Percentiles rank a stretch among this genome's conserved stretches.
Conservation (phyloP, 2,797 vertebrate species). For the Falco biarmicus region DNA sequence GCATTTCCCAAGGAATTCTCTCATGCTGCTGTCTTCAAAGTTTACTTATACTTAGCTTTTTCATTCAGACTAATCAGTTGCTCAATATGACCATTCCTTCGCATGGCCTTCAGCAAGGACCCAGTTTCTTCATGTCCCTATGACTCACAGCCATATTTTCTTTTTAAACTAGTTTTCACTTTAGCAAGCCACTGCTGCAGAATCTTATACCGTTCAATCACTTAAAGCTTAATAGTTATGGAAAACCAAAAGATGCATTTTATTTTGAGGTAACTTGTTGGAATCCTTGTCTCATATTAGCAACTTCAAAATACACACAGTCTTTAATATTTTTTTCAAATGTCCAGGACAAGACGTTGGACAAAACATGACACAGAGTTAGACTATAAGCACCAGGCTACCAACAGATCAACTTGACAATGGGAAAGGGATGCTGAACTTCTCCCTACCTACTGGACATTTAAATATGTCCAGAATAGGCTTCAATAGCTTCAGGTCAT, state of each 20-base stretch:
- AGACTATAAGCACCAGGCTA: not conserved
- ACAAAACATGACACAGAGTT: not conserved
- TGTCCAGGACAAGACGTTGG: not conserved
- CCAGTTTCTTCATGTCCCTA: not conserved
- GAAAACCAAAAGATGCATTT: not conserved
- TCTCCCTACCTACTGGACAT: not conserved
- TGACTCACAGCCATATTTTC: not conserved
- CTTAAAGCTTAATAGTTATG: not conserved
- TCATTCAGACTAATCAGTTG: not conserved
- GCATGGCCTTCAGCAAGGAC: not conserved
- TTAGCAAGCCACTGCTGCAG: not conserved
- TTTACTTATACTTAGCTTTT: not conserved
- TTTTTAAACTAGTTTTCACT: not conserved
- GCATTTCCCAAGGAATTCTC: not conserved
- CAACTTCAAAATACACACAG: not conserved
- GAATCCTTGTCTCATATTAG: not conserved
- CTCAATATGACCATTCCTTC: not conserved
- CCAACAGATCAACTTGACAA: not conserved
- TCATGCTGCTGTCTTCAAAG: not conserved
- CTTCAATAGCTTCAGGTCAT: not conserved
- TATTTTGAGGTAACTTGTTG: not conserved
- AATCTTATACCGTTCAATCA: not conserved
- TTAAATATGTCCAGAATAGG: not conserved
- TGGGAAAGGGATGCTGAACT: not conserved
- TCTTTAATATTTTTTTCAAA: not conserved